Evolutionary conservation across 2,797 vertebrate species (phyloP).

Genomic region (Phoebastria nigripes): DNA sequence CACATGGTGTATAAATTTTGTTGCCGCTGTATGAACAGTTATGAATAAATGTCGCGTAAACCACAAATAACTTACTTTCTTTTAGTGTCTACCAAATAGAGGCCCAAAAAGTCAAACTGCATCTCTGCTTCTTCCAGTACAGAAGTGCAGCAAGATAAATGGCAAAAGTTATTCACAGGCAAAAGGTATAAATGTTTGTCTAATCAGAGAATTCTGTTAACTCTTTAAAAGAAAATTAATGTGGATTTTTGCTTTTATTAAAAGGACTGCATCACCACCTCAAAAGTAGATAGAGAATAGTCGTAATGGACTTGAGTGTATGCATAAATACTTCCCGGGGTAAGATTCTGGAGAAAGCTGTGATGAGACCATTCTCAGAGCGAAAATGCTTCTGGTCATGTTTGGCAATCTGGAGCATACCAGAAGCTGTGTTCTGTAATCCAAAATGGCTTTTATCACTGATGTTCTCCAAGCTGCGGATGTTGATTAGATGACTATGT

Average conservation of each 20-base stretch:
- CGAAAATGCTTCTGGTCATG: background rate
- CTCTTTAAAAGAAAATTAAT: background rate
- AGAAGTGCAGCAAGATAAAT: conserved; percentile 55
- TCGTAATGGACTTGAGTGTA: background rate
- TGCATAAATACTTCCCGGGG: background rate
- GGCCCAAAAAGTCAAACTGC: conserved; percentile 56
- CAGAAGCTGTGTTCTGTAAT: background rate
- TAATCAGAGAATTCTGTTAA: background rate
- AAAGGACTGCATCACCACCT: background rate
- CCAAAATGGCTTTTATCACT: background rate
- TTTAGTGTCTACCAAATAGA: conserved; percentile 76
- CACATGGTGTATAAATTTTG: background rate
- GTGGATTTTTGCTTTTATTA: background rate
- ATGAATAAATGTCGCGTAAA: background rate
- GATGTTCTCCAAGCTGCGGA: background rate
- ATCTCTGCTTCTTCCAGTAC: conserved; percentile 53
- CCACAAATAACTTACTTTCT: background rate
- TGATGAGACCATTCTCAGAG: background rate
- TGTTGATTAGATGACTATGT: background rate
- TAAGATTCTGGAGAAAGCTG: background rate
- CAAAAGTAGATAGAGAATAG: background rate
- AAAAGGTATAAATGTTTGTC: conserved; percentile 71
- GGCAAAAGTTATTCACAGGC: conserved; percentile 52
- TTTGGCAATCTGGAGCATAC: background rate
- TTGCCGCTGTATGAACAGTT: background rate